Evolutionary conservation across 2,113 vertebrate species (phyloP), one percentile per base, ranked within the genome.

Genomic region (Lepus americanus): DNA sequence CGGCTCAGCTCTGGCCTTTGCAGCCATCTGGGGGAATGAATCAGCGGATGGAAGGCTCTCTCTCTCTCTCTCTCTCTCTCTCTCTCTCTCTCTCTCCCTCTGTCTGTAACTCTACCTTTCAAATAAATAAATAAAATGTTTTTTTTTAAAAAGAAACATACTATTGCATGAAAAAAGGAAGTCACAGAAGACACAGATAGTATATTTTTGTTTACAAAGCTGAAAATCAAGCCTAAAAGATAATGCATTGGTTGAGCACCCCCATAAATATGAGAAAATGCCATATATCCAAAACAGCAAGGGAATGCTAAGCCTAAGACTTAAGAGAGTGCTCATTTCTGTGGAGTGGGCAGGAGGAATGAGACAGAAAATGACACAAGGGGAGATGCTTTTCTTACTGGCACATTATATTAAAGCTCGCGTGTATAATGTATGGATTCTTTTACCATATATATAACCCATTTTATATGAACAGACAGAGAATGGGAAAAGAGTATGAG

Each of bases 191-290:
- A 84, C 59, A 87, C 39, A 87, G 9, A 84, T 1, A 53, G 23
- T 83, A 90, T 55, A 25, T 77, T 61, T 67, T 19, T 84, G 61
- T 92, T 80, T n/a, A 91, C 53, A 70, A 84, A 88, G 51, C 51
- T 94, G 31, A 94, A 29, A 83, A 69, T 23, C 33, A 89, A 94
- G 59, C 12, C 92, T 92, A 83, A 92, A 72, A 87, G 83, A 90
- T 39, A 76, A 89, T 55, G 44, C 80, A 81, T 33, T 86, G 29
- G 19, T 88, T 73, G 86, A 64, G 27, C 44, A 94, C n/a, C 49
- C 61, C 44, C 36, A 81, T 25, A 89, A 81, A 92, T 66, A 82
- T 27, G 66, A 49, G 55, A 83, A 83, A 36, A 80, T 61, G 22
- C 44, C 39, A 87, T 5, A 23, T 49, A 77, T 90, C 51, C 72